Conservation (phyloP, 2,113 vertebrate species). For the Phodopus roborovskii region DNA sequence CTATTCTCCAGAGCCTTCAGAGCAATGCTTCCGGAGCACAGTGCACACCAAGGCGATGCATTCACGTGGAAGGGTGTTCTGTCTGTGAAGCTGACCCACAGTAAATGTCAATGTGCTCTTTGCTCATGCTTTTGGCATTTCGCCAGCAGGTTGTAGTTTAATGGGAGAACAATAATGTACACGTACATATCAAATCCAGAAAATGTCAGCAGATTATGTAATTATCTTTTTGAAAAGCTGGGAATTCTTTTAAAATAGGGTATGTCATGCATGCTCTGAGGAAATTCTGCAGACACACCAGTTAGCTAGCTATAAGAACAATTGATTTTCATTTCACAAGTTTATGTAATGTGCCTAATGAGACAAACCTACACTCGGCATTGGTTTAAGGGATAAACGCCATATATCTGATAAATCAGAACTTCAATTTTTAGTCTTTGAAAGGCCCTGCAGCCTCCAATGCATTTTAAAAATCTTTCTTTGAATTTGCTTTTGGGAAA, state of each 20-base stretch:
- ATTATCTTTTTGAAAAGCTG: constrained; percentile 53
- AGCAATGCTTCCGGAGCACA: neutral
- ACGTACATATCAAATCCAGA: constrained; percentile 63
- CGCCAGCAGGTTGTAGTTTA: constrained; percentile 62
- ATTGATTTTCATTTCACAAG: constrained; percentile 5
- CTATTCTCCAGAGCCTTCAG: neutral
- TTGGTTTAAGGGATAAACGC: neutral
- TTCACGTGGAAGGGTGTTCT: constrained; percentile 68
- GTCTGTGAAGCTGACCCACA: neutral
- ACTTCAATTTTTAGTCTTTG: neutral
- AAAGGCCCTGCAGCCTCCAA: neutral
- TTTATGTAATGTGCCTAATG: neutral
- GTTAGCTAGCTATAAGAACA: neutral
- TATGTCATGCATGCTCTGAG: neutral
- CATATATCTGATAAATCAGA: constrained; percentile 20
- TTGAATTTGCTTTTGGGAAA: neutral
- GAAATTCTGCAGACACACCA: neutral
- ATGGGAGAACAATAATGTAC: constrained; percentile 66
- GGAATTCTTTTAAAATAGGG: neutral
- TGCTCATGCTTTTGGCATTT: constrained; percentile 73
- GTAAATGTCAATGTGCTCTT: constrained; percentile 76
- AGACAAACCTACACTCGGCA: neutral
- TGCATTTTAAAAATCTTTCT: neutral
- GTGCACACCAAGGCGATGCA: constrained; percentile 50
- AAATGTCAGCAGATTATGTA: constrained; percentile 69